Percentiles rank a stretch among this genome's conserved stretches.
Evolutionary conservation across 2,113 vertebrate species (phyloP).

Genomic region (Ellobius talpinus): DNA sequence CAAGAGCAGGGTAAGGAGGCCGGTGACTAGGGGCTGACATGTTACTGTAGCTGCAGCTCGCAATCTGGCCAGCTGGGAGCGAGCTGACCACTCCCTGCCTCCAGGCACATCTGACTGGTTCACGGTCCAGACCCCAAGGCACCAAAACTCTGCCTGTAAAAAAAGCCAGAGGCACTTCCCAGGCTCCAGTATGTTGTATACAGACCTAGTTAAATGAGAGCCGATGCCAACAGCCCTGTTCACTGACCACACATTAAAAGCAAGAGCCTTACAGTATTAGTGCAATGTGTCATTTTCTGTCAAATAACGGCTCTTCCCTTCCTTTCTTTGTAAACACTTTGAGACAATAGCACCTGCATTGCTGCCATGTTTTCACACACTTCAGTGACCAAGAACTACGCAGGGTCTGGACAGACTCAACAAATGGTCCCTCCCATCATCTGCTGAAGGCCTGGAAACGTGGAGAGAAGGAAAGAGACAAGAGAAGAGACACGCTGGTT

Average conservation of each 20-base stretch:
- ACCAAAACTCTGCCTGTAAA: constrained; percentile 82
- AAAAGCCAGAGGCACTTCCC: constrained; percentile 81
- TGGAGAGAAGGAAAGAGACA: not conserved
- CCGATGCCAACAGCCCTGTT: constrained; percentile 82
- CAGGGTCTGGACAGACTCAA: constrained; percentile 50
- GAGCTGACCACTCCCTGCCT: constrained; percentile 55
- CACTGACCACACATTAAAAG: constrained; percentile 67
- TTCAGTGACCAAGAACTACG: constrained; percentile 66
- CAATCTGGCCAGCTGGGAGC: not conserved
- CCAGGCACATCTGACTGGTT: constrained; percentile 67
- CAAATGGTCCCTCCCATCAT: constrained; percentile 19
- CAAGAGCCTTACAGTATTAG: constrained; percentile 76
- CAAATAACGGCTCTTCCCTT: constrained; percentile 58
- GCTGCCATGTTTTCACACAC: constrained; percentile 79
- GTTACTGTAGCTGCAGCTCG: not conserved
- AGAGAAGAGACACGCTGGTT: not conserved
- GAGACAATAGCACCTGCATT: constrained; percentile 80
- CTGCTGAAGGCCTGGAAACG: not conserved
- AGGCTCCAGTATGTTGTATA: constrained; percentile 84
- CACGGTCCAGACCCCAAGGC: constrained; percentile 85
- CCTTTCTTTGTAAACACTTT: constrained; percentile 59
- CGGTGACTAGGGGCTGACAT: accelerated
- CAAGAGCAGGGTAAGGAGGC: not conserved
- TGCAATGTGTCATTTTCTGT: constrained; percentile 77
- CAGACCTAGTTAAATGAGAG: constrained; percentile 80